These are phyloP conservation scores for Heliothis virescens DNA, from an alignment of 1,140 invertebrate genomes.

Conservation along the genomic window DNA sequence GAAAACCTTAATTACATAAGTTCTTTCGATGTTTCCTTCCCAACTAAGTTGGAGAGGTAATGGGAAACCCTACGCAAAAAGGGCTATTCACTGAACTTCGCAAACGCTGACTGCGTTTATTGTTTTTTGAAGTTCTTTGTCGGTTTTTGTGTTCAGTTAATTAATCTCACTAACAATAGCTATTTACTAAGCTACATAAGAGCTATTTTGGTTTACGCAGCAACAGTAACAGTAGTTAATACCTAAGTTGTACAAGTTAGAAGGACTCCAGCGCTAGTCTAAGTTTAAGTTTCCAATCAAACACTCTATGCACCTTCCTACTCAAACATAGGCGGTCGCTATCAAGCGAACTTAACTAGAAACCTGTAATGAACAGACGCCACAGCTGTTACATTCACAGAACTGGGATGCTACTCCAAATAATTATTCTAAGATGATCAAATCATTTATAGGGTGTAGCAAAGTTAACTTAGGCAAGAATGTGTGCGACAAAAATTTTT, in stretches of 20 bases:
- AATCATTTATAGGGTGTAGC: no score
- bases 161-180: neutral
- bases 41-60: conserved; percentile 22
- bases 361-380: conserved; percentile 19
- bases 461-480: no score
- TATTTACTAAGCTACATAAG: no score
- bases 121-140: neutral
- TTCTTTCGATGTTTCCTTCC: conserved; percentile 15
- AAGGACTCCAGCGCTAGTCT: neutral
- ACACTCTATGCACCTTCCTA: neutral
- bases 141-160: neutral
- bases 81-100: conserved; percentile 6
- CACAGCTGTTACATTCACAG: neutral
- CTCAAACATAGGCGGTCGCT: neutral
- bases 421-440: no score
- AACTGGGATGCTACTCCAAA: neutral
- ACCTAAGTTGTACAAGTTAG: neutral
- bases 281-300: conserved; percentile 23
- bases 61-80: neutral
- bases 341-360: conserved; percentile 5
- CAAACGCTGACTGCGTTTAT: neutral
- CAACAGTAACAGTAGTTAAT: no score
- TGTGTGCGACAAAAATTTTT: no score
- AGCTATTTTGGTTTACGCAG: no score
- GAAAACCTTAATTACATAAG: conserved; percentile 16